Conservation (phyloP, 2,888 invertebrate species). For the Andrena praecox region DNA sequence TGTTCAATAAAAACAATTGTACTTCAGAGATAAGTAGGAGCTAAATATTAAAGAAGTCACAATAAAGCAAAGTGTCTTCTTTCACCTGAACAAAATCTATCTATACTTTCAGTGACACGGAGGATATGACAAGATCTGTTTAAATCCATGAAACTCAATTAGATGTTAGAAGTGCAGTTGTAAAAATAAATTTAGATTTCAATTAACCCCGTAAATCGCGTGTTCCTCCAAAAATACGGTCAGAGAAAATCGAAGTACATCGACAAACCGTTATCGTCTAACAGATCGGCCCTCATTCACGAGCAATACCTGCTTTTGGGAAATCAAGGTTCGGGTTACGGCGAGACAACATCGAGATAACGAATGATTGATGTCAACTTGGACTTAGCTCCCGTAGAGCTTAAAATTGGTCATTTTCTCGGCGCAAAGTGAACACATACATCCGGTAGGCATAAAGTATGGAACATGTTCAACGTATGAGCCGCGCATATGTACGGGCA, state of each 20-base stretch:
- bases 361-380: constrained; percentile 17
- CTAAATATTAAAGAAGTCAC: no score
- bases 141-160: neutral
- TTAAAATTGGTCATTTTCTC: constrained; percentile 21
- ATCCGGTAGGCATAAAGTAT: neutral
- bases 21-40: no score
- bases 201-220: neutral
- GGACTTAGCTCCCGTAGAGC: constrained; percentile 15
- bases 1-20: no score
- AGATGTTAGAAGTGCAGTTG: neutral
- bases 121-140: no score
- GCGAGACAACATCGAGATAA: constrained; percentile 21
- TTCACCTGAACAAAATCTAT: no score
- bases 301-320: constrained; percentile 18
- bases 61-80: no score
- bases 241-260: neutral
- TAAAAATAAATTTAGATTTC: neutral
- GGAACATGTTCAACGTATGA: neutral
- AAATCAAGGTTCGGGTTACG: constrained; percentile 13
- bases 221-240: neutral
- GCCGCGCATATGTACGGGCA: neutral
- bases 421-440: constrained; percentile 1
- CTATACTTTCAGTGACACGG: no score
- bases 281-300: constrained; percentile 25
- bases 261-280: constrained; percentile 4